Conservation (phyloP, 1,140 invertebrate species). For the Teleogryllus occipitalis region DNA sequence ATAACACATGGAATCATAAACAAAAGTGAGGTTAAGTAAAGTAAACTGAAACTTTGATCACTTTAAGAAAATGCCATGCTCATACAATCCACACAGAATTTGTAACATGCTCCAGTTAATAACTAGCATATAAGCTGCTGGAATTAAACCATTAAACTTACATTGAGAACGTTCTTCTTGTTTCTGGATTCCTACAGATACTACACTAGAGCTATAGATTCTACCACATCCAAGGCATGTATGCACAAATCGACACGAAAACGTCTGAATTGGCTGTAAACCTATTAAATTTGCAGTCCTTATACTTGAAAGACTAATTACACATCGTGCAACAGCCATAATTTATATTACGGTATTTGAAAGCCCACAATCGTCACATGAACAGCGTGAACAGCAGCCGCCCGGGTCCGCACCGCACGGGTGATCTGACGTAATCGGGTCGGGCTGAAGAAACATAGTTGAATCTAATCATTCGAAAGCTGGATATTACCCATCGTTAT, state of each 20-base stretch:
- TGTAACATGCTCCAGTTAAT: background rate
- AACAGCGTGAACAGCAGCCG: background rate
- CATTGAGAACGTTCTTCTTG: background rate
- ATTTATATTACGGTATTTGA: slow-evolving; percentile 26
- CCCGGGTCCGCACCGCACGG: background rate
- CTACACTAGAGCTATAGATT: slow-evolving; percentile 11
- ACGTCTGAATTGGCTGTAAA: slow-evolving; percentile 26
- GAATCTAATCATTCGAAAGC: no score
- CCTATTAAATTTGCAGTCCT: slow-evolving; percentile 32
- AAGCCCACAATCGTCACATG: background rate
- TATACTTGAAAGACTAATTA: slow-evolving; percentile 32
- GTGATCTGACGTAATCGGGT: background rate
- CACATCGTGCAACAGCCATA: slow-evolving; percentile 34
- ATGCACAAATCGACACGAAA: slow-evolving; percentile 29
- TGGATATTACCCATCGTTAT: no score
- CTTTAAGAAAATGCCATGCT: background rate
- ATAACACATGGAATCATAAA: background rate
- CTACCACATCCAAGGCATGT: slow-evolving; percentile 31
- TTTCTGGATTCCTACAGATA: background rate
- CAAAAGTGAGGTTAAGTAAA: background rate
- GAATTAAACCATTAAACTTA: background rate
- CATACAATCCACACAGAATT: background rate
- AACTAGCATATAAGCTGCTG: background rate
- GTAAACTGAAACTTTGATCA: background rate
- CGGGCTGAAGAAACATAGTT: no score